Evolutionary conservation across 2,113 vertebrate species (phyloP), one percentile per base, ranked within the genome.

Genomic region (Oophaga pumilio): DNA sequence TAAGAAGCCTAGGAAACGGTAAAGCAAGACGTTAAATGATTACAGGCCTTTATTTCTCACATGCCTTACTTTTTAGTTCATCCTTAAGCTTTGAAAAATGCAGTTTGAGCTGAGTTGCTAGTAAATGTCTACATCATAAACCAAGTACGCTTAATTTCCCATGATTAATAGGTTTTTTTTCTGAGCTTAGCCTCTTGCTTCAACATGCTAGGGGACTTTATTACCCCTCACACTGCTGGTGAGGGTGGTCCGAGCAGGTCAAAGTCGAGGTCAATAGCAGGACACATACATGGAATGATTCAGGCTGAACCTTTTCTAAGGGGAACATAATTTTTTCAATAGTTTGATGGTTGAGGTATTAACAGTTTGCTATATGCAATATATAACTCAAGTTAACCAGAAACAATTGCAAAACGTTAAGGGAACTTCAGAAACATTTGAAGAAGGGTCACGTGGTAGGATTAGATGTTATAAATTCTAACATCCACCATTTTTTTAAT

Each of bases 111-210:
- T 92, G 77, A 77, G 89, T 91, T 89, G 50, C 93, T 90, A 93
- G 94, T 95, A 95, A 96, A 96, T 91, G 93, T 94, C 92, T 86
- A 93, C 93, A 94, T 95, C 94, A 95, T 94, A 95, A 95, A 95
- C 88, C 91, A 91, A 90, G 91, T 91, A 91, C 90, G 89, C 91
- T 95, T 95, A 93, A 94, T 95, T 93, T 92, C 90, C 26, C 73
- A 89, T 95, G 95, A 96, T 95, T 95, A 94, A 95, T 95, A 91
- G 90, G 90, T 91, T 43, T 91, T 91, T 59, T 92, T 33, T 91
- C 84, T 93, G 90, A 92, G 90, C 91, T 91, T 91, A 94, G 91
- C 91, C 89, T 90, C 88, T 90, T 89, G 85, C 85, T 89, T 91
- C 87, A 94, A 91, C 90, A 91, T 91, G 91, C 89, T 92, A 88